phyloP scores from a whole-genome alignment of 2,797 vertebrate species.

The Pangasius macronema region DNA sequence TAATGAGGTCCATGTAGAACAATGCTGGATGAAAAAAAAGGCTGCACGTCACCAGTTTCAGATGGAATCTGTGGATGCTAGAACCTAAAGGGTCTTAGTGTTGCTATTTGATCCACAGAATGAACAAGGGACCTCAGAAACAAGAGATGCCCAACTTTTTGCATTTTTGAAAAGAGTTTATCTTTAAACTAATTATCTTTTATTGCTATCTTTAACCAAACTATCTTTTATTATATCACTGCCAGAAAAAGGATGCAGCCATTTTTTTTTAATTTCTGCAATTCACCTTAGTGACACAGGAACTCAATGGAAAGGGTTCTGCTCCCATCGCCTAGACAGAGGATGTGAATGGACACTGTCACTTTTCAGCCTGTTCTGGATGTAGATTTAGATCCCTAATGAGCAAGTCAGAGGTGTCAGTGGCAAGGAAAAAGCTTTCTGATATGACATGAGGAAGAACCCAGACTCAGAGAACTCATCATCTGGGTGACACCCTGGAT shows the following conservation, averaged over 20 bases:
- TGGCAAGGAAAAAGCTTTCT: background rate
- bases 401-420: background rate
- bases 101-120: background rate
- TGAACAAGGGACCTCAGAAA: conserved; percentile 62
- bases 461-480: background rate
- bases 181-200: too few relatives aligned
- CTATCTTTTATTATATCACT: background rate
- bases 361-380: background rate
- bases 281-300: background rate
- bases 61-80: background rate
- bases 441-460: background rate
- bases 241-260: background rate
- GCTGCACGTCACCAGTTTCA: conserved; percentile 65
- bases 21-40: conserved; percentile 3
- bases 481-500: background rate
- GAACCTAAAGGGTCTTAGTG: conserved; percentile 5
- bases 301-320: background rate
- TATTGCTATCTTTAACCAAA: too few relatives aligned
- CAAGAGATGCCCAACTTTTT: conserved; percentile 52
- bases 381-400: background rate
- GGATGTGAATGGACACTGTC: background rate
- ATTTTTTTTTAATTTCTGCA: background rate
- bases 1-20: background rate
- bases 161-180: conserved; percentile 55
- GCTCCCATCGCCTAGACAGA: background rate